A percentile compares a stretch with the other conserved stretches of the same genome.
phyloP scores from a whole-genome alignment of 1,140 invertebrate genomes.

The Octopus sinensis region DNA sequence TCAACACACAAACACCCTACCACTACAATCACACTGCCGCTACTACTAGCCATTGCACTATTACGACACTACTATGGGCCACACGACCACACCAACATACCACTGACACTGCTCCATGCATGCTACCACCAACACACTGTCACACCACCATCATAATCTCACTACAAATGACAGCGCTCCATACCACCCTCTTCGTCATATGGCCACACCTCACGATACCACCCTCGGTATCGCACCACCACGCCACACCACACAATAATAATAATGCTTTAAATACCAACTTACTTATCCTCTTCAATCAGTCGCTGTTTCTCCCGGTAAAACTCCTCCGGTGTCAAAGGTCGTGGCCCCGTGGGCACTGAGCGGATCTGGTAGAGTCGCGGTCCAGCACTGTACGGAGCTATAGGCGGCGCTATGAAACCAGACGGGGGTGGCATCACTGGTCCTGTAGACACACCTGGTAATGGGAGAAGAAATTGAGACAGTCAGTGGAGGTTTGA shows the following conservation, averaged over 20 bases:
- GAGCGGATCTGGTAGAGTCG: background rate
- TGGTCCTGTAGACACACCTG: background rate
- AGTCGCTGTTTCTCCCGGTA: background rate
- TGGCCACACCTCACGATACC: too few relatives aligned
- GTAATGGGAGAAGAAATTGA: background rate
- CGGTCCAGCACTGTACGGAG: background rate
- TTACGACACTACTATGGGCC: too few relatives aligned
- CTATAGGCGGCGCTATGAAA: background rate
- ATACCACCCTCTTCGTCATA: too few relatives aligned
- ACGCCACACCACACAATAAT: background rate
- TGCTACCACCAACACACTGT: too few relatives aligned
- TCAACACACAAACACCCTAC: too few relatives aligned
- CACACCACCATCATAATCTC: too few relatives aligned
- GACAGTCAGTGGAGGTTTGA: background rate
- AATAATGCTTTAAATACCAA: background rate
- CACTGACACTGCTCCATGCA: too few relatives aligned
- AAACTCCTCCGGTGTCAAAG: slow-evolving; percentile 7
- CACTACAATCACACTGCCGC: too few relatives aligned
- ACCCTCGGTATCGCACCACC: too few relatives aligned
- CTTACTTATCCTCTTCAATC: slow-evolving; percentile 11
- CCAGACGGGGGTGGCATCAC: slow-evolving; percentile 10
- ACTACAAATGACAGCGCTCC: too few relatives aligned
- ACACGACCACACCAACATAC: too few relatives aligned
- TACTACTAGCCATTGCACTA: too few relatives aligned
- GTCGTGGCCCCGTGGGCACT: slow-evolving; percentile 4